A percentile compares a stretch with the other conserved stretches of the same genome.
phyloP scores from a whole-genome alignment of 2,113 vertebrate species.

The Polypterus senegalus region DNA sequence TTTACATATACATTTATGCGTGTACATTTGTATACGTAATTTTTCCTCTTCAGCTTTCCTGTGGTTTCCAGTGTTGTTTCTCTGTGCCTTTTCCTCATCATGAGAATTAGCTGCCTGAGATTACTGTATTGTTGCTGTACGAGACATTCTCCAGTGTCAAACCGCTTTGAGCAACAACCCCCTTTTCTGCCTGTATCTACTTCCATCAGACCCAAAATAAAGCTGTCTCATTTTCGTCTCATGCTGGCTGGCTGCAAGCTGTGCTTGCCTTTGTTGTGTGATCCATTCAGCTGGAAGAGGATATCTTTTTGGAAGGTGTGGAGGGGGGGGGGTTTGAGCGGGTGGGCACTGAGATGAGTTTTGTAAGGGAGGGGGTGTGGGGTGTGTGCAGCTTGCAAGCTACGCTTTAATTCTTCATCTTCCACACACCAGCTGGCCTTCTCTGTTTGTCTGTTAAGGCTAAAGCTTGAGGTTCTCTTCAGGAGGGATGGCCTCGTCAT shows the following conservation, averaged over 20 bases:
- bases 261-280: constrained; percentile 73
- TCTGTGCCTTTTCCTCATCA: too few species aligned
- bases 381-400: constrained; percentile 39
- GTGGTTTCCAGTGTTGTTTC: too few species aligned
- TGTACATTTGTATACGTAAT: too few species aligned
- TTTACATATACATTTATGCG: too few species aligned
- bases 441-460: constrained; percentile 52
- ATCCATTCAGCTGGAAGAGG: constrained; percentile 54
- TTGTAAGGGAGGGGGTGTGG: constrained; percentile 20
- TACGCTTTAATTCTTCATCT: constrained; percentile 96
- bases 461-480: constrained; percentile 5
- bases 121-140: constrained; percentile 23
- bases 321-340: constrained; percentile 30
- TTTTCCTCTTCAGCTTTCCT: too few species aligned
- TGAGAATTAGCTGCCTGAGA: background rate
- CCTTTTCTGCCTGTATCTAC: constrained; percentile 41
- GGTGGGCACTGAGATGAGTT: constrained; percentile 40
- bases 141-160: constrained; percentile 56
- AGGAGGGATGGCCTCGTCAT: background rate
- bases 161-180: constrained; percentile 61
- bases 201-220: constrained; percentile 55
- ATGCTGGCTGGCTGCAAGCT: constrained; percentile 68
- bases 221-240: constrained; percentile 64
- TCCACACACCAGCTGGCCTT: constrained; percentile 98
- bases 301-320: constrained; percentile 26